phyloP scores from a whole-genome alignment of 2,113 vertebrate genomes.

The Scomber scombrus region DNA sequence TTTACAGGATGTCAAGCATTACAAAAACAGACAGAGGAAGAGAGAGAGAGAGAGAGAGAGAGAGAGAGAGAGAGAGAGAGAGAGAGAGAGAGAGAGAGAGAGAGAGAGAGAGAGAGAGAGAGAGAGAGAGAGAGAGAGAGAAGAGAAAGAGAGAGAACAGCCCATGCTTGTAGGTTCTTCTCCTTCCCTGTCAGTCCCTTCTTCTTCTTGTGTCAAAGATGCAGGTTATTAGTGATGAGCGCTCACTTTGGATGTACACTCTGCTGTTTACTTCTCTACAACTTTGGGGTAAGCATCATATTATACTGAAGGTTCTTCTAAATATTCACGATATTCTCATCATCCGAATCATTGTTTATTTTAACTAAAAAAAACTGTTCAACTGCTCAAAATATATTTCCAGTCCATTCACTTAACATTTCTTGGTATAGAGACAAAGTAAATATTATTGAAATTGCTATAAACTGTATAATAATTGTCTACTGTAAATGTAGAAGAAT shows the following conservation, averaged over 20 bases:
- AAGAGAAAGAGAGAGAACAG: slow-evolving; percentile 27
- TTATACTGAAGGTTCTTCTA: background rate
- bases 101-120: background rate
- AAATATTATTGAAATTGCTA: background rate
- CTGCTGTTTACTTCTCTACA: slow-evolving; percentile 52
- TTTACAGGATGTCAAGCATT: slow-evolving; percentile 74
- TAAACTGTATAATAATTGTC: background rate
- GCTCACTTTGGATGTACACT: slow-evolving; percentile 52
- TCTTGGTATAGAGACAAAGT: background rate
- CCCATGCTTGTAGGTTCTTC: background rate
- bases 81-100: slow-evolving; percentile 34
- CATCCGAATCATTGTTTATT: too few species aligned
- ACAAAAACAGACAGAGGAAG: slow-evolving; percentile 60
- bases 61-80: slow-evolving; percentile 29
- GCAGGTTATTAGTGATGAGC: slow-evolving; percentile 36
- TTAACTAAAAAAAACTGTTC: too few species aligned
- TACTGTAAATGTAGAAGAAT: background rate
- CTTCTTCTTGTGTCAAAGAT: slow-evolving; percentile 62
- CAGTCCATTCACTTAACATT: too few species aligned
- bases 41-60: slow-evolving; percentile 32
- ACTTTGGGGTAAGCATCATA: slow-evolving; percentile 61
- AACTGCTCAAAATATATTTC: too few species aligned
- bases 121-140: slow-evolving; percentile 9
- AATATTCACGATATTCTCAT: background rate
- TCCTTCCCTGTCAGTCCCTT: background rate